A percentile compares a stretch with the other conserved stretches of the same genome.
Evolutionary conservation across 1,140 invertebrate genomes (phyloP).

Genomic region (Oreohelix idahoensis): DNA sequence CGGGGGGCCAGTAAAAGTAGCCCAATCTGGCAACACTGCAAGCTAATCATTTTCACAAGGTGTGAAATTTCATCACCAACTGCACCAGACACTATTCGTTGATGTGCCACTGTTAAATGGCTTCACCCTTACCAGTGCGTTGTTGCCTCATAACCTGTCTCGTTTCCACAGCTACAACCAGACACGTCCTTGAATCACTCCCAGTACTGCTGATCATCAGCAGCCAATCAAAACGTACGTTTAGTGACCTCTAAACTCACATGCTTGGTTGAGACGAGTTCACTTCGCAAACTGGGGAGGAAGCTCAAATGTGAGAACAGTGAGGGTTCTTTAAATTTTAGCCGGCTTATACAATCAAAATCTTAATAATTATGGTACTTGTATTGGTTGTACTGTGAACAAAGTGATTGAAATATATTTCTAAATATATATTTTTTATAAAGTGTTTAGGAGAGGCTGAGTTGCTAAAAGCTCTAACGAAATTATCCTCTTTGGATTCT

Average conservation of each 20-base stretch:
- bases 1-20: no score
- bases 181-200: constrained; percentile 34
- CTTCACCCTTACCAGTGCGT: no score
- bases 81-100: no score
- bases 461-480: neutral
- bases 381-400: neutral
- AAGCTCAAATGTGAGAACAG: neutral
- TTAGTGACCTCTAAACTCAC: constrained; percentile 20
- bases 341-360: neutral
- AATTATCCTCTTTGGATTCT: neutral
- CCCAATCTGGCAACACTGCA: no score
- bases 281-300: neutral
- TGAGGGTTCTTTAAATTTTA: neutral
- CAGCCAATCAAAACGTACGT: constrained; percentile 21
- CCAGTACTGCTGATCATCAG: constrained; percentile 9
- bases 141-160: no score
- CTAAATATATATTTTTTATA: no score
- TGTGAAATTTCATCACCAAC: no score
- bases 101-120: no score
- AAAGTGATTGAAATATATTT: no score
- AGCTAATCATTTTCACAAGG: no score
- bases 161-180: no score
- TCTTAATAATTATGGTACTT: neutral
- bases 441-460: neutral
- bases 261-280: neutral